A percentile compares a stretch with the other conserved stretches of the same genome.
phyloP scores from a whole-genome alignment of 1,140 invertebrate genomes.

The Heliconius eleuchia region DNA sequence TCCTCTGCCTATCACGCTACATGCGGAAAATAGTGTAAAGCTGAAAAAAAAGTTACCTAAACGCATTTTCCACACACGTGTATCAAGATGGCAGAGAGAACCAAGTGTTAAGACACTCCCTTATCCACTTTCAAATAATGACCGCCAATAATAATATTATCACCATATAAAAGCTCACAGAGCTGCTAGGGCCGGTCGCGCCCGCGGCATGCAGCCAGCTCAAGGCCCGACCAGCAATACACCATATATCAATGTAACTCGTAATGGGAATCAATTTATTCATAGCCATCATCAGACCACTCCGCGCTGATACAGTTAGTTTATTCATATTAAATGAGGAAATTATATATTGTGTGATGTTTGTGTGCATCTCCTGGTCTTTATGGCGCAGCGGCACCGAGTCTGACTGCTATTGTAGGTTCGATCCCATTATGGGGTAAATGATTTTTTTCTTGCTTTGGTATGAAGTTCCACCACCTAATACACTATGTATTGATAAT shows the following conservation, averaged over 20 bases:
- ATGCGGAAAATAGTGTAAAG: too few relatives aligned
- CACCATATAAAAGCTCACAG: neutral
- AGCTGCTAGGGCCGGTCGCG: neutral
- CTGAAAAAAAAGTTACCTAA: neutral
- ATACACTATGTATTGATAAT: too few relatives aligned
- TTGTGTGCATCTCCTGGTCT: neutral
- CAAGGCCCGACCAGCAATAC: neutral
- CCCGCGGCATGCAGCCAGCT: neutral
- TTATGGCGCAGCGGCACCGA: too few relatives aligned
- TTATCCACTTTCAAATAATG: neutral
- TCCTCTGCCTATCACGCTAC: too few relatives aligned
- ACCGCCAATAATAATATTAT: neutral
- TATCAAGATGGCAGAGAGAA: too few relatives aligned
- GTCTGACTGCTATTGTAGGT: too few relatives aligned
- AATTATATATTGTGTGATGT: neutral
- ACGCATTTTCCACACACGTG: too few relatives aligned
- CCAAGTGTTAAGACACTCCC: neutral
- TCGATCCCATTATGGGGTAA: too few relatives aligned
- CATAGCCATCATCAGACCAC: conserved; percentile 3
- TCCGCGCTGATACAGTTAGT: neutral
- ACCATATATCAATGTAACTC: conserved; percentile 2
- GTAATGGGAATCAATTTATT: conserved; percentile 11
- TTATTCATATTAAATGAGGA: neutral
- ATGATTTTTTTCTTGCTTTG: too few relatives aligned
- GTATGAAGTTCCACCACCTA: too few relatives aligned